phyloP scores from a whole-genome alignment of 2,797 vertebrate species.

The Semotilus atromaculatus region DNA sequence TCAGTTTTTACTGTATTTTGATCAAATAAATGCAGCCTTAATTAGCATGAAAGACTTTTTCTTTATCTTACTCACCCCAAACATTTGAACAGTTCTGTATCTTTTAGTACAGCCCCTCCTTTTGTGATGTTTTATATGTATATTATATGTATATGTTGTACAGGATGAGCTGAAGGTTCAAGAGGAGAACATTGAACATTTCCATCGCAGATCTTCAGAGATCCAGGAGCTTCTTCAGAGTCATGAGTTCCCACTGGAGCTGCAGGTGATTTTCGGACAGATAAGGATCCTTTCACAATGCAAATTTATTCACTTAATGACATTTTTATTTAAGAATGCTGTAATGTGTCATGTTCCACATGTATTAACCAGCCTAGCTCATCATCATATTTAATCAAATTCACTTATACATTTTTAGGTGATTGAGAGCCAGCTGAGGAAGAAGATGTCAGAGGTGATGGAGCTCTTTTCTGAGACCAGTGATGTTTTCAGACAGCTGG shows the following conservation, averaged over 20 bases:
- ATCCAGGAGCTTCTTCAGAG: constrained; percentile 86
- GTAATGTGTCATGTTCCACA: not conserved
- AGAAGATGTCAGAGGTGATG: constrained; percentile 72
- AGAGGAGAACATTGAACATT: constrained; percentile 80
- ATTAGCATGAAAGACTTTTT: not conserved
- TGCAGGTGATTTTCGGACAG: constrained; percentile 81
- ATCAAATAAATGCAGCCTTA: not conserved
- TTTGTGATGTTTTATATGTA: not conserved
- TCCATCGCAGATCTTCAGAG: constrained; percentile 79
- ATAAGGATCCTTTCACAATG: not conserved
- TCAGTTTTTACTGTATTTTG: no score
- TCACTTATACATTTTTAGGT: constrained; percentile 60
- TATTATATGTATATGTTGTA: constrained; percentile 2
- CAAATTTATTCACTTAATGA: not conserved
- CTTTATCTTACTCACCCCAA: not conserved
- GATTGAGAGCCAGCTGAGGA: constrained; percentile 73
- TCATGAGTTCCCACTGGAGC: constrained; percentile 84
- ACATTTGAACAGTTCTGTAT: not conserved
- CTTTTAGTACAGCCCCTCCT: not conserved
- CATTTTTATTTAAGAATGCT: not conserved
- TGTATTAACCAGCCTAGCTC: not conserved
- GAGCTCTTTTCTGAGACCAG: constrained; percentile 70
- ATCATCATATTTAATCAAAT: not conserved
- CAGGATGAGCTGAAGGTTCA: constrained; percentile 83
- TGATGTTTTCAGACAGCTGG: constrained; percentile 68